Percentiles rank a stretch among this genome's conserved stretches.
phyloP scores from a whole-genome alignment of 1,140 invertebrate genomes.

The Diprion similis region DNA sequence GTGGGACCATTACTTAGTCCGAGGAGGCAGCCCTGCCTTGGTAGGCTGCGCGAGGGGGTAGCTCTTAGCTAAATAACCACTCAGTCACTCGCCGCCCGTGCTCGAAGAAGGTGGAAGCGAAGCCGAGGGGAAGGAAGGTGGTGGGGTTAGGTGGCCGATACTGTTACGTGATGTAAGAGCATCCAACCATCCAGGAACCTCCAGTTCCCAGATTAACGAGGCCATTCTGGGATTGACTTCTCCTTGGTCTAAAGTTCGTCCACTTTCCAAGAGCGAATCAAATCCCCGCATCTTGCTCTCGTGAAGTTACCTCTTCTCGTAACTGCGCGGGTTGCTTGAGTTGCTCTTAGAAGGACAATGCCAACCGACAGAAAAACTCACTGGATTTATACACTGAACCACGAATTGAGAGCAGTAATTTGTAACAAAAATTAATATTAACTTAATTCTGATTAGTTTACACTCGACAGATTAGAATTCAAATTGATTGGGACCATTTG shows the following conservation, averaged over 20 bases:
- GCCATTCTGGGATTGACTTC: conserved; percentile 61
- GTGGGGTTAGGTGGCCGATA: conserved; percentile 39
- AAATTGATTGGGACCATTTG: too few relatives aligned
- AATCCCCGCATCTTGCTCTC: too few relatives aligned
- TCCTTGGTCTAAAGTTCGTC: conserved; percentile 17
- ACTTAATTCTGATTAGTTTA: too few relatives aligned
- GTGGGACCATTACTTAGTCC: conserved; percentile 50
- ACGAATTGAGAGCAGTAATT: too few relatives aligned
- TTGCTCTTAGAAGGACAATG: too few relatives aligned
- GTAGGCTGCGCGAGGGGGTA: conserved; percentile 27
- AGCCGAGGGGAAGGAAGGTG: conserved; percentile 16
- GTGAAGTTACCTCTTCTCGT: too few relatives aligned
- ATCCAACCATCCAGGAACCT: conserved; percentile 52
- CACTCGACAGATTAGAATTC: too few relatives aligned
- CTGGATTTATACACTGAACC: too few relatives aligned
- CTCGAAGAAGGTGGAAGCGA: conserved; percentile 38
- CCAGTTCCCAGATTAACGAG: conserved; percentile 53
- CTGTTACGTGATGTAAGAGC: conserved; percentile 59
- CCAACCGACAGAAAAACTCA: too few relatives aligned
- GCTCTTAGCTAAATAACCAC: conserved; percentile 65
- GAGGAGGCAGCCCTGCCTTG: conserved; percentile 3
- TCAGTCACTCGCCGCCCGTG: conserved; percentile 59
- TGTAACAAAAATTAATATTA: too few relatives aligned
- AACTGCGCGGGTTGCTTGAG: too few relatives aligned
- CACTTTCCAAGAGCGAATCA: too few relatives aligned